Conservation (phyloP, 2,888 invertebrate genomes). For the Scaptomyza polygonia region DNA sequence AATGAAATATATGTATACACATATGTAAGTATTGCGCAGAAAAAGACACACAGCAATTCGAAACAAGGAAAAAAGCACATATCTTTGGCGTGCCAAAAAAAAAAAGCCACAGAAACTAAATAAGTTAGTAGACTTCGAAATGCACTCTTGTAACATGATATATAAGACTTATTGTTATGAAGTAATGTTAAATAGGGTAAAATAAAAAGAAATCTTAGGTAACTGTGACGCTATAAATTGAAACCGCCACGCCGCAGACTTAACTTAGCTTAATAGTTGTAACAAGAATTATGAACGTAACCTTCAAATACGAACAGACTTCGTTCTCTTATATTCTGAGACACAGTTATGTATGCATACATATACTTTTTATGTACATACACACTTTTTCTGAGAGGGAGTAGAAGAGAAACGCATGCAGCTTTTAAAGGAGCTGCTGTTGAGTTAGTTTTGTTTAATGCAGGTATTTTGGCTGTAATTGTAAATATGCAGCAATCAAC, state of each 20-base stretch:
- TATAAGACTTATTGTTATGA: not conserved
- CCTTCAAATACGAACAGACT: not conserved
- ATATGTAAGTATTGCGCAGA: conserved; percentile 47
- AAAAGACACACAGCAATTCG: conserved; percentile 33
- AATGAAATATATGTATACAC: conserved; percentile 57
- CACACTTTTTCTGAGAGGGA: not conserved
- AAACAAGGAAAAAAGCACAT: conserved; percentile 27
- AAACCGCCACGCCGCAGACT: not conserved
- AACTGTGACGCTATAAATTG: not conserved
- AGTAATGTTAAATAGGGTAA: too few species aligned
- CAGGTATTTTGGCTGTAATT: conserved; percentile 63
- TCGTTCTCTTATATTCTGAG: not conserved
- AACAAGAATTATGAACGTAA: not conserved
- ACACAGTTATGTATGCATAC: not conserved
- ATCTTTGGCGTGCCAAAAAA: conserved; percentile 16
- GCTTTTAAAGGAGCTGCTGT: conserved; percentile 18
- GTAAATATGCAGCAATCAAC: conserved; percentile 75
- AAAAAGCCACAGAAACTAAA: not conserved
- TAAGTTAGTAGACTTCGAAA: conserved; percentile 6
- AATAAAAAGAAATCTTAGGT: not conserved
- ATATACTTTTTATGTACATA: too few species aligned
- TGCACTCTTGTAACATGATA: conserved; percentile 24
- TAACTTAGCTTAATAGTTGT: too few species aligned
- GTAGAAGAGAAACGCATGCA: conserved; percentile 27
- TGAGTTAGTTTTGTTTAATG: conserved; percentile 47